Evolutionary conservation across 2,113 vertebrate species (phyloP).

Genomic region (Clarias batrachus): DNA sequence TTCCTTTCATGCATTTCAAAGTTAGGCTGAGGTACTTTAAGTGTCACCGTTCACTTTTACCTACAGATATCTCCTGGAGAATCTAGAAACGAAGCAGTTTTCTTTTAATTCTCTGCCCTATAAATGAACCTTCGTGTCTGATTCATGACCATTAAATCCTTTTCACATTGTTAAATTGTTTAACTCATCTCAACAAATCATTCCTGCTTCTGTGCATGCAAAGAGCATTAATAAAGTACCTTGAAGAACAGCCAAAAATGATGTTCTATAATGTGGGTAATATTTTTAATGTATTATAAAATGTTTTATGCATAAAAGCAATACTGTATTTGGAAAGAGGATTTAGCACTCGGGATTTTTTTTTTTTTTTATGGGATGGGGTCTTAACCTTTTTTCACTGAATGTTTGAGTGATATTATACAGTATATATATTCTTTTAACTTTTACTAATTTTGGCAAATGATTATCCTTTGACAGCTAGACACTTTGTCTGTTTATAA

Average conservation of each 20-base stretch:
- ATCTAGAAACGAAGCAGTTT: background rate
- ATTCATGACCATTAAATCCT: constrained; percentile 22
- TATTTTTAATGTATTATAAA: background rate
- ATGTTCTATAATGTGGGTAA: background rate
- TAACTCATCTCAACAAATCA: background rate
- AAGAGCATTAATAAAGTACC: background rate
- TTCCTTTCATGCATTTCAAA: background rate
- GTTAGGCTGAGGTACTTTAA: background rate
- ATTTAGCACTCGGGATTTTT: background rate
- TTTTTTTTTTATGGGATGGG: too few species aligned
- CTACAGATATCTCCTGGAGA: background rate
- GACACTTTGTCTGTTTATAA: too few species aligned
- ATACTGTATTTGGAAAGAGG: background rate
- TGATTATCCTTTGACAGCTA: too few species aligned
- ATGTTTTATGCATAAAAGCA: background rate
- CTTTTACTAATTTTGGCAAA: too few species aligned
- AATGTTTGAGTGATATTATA: too few species aligned
- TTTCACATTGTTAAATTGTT: constrained; percentile 10
- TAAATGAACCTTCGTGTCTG: background rate
- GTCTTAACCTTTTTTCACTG: too few species aligned
- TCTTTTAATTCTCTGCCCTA: constrained; percentile 8
- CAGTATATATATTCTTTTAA: too few species aligned
- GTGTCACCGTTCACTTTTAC: background rate
- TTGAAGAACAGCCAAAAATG: background rate
- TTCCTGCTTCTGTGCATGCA: background rate